Evolutionary conservation across 2,113 vertebrate genomes (phyloP), one percentile per base, ranked within the genome.

Genomic region (Pedetes capensis): DNA sequence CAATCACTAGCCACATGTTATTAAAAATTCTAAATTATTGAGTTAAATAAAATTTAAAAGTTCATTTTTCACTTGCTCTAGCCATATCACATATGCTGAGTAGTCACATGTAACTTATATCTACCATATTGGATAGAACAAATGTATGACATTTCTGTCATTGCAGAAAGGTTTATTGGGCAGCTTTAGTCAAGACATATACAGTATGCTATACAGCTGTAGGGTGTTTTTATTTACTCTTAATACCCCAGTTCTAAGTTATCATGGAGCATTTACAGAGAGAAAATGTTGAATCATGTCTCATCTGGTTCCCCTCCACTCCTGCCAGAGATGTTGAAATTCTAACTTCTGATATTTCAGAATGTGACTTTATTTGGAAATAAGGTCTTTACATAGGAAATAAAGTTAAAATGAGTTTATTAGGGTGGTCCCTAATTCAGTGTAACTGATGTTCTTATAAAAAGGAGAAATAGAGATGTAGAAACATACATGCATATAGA

Each of bases 201-300:
- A 55, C 11, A 25, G 25, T 74, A 23, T 81, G 75, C 39, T 42
- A 55, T 66, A 25, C 8, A 66, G 37, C 57, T 27, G 34, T 59
- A 75, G 49, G 59, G 47, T 68, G 49, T 83, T 76, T 89, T 84
- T 68, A 76, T 89, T 83, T 61, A 69, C 17, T 94, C n/a, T 78
- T 84, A 84, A 47, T 69, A 71, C 27, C 22, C 29, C 18, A 39
- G 34, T 76, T 83, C 51, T 68, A 39, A 83, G 5, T 83, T 82
- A 55, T 47, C 57, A 61, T 59, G 32, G 34, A 84, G 16, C 61
- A 69, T 83, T 89, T 74, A 76, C 39, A 59, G 39, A 76, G 59
- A 68, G 39, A 84, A 55, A 59, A 49, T 57, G 42, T 83, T 64
- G 20, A 75, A 55, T 63, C 37, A 64, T 55, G 5, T n/a, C n/a